Conservation (phyloP, 2,797 vertebrate species). For the Oreonectes daqikongensis region DNA sequence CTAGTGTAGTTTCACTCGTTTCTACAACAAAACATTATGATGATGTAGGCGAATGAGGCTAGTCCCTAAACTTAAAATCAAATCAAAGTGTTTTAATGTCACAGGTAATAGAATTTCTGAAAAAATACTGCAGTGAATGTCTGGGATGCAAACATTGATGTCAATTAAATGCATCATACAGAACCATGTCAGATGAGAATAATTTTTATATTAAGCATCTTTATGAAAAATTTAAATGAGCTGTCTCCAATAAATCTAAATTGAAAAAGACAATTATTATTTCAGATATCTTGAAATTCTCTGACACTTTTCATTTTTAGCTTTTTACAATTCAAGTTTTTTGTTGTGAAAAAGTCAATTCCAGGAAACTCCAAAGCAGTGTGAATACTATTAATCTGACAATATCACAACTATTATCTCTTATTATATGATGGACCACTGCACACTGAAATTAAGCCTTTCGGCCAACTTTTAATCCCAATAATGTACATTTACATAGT, state of each 20-base stretch:
- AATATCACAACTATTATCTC: too few species aligned
- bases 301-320: not conserved
- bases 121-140: slow-evolving; percentile 23
- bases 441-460: not conserved
- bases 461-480: not conserved
- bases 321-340: not conserved
- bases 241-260: not conserved
- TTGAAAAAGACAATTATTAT: not conserved
- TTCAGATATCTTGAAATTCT: not conserved
- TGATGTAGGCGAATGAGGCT: not conserved
- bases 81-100: not conserved
- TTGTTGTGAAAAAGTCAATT: not conserved
- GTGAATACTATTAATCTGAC: too few species aligned
- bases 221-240: not conserved
- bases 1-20: not conserved
- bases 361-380: too few species aligned
- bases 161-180: not conserved
- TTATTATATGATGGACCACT: not conserved
- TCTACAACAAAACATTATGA: not conserved
- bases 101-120: not conserved
- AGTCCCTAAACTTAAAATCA: not conserved
- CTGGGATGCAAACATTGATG: not conserved
- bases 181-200: not conserved
- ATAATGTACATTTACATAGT: not conserved
- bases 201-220: not conserved